Base-by-base conservation (phyloP, 1,140 invertebrate species). In the Hyles vespertilio region DNA sequence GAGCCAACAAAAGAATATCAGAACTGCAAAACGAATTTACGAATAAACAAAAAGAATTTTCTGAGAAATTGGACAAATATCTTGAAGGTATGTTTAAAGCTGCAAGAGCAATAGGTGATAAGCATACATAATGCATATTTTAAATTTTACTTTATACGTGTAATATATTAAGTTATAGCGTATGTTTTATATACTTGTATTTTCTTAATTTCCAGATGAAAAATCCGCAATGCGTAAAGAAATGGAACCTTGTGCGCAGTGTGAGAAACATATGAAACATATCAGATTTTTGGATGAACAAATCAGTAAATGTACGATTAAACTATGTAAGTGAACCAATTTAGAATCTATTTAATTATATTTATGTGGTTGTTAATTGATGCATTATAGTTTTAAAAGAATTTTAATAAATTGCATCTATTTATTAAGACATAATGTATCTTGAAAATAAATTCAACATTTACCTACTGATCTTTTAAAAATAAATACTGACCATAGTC, bases 11-110 rank as follows among this genome's bases (percentile, higher is more conserved):
- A 63, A 81, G 86, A 67, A 89, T 89, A 77, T 82, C 82, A 3
- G 86, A 89, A 56, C 52, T 89, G 48, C 86, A 89, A 34, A 83
- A 78, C 54, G 81, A 87, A 59, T 89, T 87, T 51, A 87, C 78
- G 2, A 82, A 87, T 60, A 89, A 89, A 67, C 84, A 87, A 59
- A 82, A 76, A 46, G 86, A 87, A 32, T 89, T 87, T 51, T 81
- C 77, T 11, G 80, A 84, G 11, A 89, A 82, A 67, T 63, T 87
- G 1, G 77, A 89, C 61, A 84, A 87, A 45, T 84, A 79, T 69
- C 62, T 84, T 32, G 67, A 81, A 76, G 81, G 81, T 82, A 33
- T 44, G 32, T 49, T 44, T 12, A 22, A 22, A 22, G 22, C 22
- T 22, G 22, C 22, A 22, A 22, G 22, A 22, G 22, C 22, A 22